Percentiles rank a stretch among this genome's conserved stretches.
These are phyloP conservation scores for Cephus rjabovi DNA, from an alignment of 2,888 invertebrate species.

Conservation along the genomic window DNA sequence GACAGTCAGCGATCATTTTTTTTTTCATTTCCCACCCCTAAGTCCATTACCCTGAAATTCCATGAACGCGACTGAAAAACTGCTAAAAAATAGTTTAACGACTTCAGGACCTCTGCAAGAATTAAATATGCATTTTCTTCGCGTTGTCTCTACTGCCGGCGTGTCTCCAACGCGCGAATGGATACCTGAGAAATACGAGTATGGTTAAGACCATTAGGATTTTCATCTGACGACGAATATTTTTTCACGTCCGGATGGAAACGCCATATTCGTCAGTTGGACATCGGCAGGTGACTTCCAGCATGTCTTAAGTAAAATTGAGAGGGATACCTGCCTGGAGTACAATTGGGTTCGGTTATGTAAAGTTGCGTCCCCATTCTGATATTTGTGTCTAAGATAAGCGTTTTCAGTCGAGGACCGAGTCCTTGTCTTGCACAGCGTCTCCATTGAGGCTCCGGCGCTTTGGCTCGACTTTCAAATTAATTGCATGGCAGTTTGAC, in stretches of 20 bases:
- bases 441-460: constrained; percentile 6
- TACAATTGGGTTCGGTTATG: background rate
- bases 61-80: background rate
- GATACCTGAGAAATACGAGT: background rate
- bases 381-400: background rate
- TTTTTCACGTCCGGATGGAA: background rate
- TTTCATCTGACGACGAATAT: background rate
- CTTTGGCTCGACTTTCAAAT: constrained; percentile 40
- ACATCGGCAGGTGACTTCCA: background rate
- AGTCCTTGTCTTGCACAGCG: background rate
- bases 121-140: too few relatives aligned
- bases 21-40: background rate
- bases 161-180: background rate
- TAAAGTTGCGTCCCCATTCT: background rate
- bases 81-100: background rate
- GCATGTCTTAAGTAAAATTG: background rate
- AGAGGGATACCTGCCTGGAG: background rate
- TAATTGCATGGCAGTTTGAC: constrained; percentile 50
- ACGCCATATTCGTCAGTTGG: background rate
- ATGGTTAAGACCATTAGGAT: background rate
- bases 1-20: background rate
- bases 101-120: background rate
- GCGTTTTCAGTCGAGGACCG: background rate
- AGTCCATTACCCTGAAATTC: background rate
- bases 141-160: background rate